These are phyloP conservation scores for Drosophila carrolli DNA, from an alignment of 1,140 invertebrate species.

Conservation along the genomic window DNA sequence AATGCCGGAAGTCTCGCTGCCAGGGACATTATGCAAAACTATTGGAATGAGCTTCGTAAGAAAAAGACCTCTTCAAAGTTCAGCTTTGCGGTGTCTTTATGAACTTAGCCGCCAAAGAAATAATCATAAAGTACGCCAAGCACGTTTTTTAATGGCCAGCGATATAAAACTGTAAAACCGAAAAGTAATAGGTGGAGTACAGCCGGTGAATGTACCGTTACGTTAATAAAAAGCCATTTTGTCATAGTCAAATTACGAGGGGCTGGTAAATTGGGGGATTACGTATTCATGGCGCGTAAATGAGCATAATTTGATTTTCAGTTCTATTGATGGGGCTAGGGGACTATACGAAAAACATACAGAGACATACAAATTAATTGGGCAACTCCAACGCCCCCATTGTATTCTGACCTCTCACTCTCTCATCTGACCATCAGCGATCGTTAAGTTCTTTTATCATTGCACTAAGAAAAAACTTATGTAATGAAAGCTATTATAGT, in stretches of 20 bases:
- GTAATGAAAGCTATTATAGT: no score
- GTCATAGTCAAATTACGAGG: slow-evolving; percentile 64
- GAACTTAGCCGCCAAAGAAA: slow-evolving; percentile 21
- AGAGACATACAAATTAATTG: slow-evolving; percentile 12
- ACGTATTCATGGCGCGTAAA: slow-evolving; percentile 75
- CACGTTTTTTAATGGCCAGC: slow-evolving; percentile 66
- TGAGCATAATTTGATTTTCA: slow-evolving; percentile 65
- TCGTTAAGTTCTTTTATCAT: slow-evolving; percentile 39
- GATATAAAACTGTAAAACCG: slow-evolving; percentile 50
- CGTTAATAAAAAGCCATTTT: slow-evolving; percentile 68
- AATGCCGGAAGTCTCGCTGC: slow-evolving; percentile 64
- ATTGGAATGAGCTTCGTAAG: slow-evolving; percentile 14
- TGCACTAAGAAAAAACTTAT: neutral
- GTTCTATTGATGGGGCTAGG: neutral
- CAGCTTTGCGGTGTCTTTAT: slow-evolving; percentile 2
- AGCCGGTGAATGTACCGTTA: slow-evolving; percentile 62
- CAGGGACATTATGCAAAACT: slow-evolving; percentile 65
- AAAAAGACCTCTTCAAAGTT: slow-evolving; percentile 1
- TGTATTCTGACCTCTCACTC: neutral
- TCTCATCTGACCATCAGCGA: slow-evolving; percentile 20
- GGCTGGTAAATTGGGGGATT: slow-evolving; percentile 40
- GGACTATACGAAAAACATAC: slow-evolving; percentile 4
- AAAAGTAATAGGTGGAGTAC: slow-evolving; percentile 49
- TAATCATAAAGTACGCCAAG: slow-evolving; percentile 53
- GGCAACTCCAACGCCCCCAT: slow-evolving; percentile 16